Percentiles rank a stretch among this genome's conserved stretches.
Conservation (phyloP, 2,113 vertebrate genomes). For the Machaerirhynchus nigripectus region DNA sequence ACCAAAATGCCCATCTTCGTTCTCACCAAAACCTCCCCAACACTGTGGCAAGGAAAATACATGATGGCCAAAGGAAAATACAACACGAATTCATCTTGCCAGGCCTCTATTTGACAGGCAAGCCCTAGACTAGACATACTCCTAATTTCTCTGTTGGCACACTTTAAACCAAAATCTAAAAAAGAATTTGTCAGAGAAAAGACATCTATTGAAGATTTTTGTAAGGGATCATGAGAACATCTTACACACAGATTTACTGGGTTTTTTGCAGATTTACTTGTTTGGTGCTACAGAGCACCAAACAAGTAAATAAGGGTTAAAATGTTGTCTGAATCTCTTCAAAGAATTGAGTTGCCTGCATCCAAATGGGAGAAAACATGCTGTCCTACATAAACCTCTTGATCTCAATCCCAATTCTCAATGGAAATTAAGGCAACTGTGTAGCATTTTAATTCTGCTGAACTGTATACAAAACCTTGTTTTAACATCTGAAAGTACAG, state of each 20-base stretch:
- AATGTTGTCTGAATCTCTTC: neutral
- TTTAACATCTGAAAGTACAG: conserved; percentile 5
- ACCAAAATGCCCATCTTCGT: neutral
- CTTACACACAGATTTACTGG: too few relatives aligned
- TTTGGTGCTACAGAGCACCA: neutral
- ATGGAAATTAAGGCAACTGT: conserved; percentile 23
- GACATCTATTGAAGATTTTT: neutral
- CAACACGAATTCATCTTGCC: rapidly evolving
- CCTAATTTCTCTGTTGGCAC: neutral
- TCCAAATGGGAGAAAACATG: neutral
- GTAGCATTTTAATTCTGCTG: conserved; percentile 18
- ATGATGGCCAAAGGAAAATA: neutral
- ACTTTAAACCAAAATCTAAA: neutral
- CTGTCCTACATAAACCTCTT: conserved; percentile 51
- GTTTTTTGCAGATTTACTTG: too few relatives aligned
- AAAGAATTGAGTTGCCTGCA: neutral
- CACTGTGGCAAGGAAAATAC: neutral
- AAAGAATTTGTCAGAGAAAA: neutral
- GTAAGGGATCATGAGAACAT: neutral
- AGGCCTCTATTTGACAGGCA: neutral
- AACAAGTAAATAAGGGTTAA: conserved; percentile 4
- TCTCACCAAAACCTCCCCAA: neutral
- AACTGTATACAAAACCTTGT: conserved; percentile 13
- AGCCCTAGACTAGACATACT: neutral
- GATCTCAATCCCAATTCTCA: conserved; percentile 22